phyloP scores from a whole-genome alignment of 2,797 vertebrate species.

The Hippocampus kuda region DNA sequence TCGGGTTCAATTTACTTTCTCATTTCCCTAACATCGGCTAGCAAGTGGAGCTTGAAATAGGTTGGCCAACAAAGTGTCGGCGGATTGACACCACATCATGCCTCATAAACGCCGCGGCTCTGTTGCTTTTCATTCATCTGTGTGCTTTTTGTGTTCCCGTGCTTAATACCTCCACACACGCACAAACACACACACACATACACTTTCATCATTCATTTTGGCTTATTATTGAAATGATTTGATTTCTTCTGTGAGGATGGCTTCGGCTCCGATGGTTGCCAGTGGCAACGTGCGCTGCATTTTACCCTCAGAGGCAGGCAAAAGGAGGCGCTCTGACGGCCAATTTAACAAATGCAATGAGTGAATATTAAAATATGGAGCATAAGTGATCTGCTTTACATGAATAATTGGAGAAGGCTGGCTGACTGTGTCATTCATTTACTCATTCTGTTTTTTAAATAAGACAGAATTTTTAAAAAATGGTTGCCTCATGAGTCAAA shows the following conservation, averaged over 20 bases:
- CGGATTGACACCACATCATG: conserved; percentile 32
- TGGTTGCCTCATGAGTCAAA: neutral
- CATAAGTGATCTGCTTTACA: conserved; percentile 1
- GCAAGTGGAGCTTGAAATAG: conserved; percentile 63
- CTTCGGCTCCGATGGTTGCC: conserved; percentile 14
- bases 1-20: conserved; percentile 49
- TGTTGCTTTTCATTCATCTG: conserved; percentile 29
- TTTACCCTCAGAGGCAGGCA: conserved; percentile 28
- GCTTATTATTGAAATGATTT: conserved; percentile 25
- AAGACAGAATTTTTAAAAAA: neutral
- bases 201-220: neutral
- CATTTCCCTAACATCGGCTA: conserved; percentile 48
- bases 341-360: conserved; percentile 37
- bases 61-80: conserved; percentile 40
- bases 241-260: conserved; percentile 30
- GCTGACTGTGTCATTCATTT: neutral
- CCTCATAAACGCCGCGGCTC: conserved; percentile 36
- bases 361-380: conserved; percentile 68
- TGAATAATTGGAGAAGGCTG: neutral
- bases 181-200: neutral
- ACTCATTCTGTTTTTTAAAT: too few relatives aligned
- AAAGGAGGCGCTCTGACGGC: neutral
- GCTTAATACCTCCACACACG: conserved; percentile 5
- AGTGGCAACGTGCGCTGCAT: conserved; percentile 24
- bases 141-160: conserved; percentile 8